A percentile compares a stretch with the other conserved stretches of the same genome.
These are phyloP conservation scores for human DNA, from an alignment of 2,113 vertebrate species.

Conservation along the genomic window DNA sequence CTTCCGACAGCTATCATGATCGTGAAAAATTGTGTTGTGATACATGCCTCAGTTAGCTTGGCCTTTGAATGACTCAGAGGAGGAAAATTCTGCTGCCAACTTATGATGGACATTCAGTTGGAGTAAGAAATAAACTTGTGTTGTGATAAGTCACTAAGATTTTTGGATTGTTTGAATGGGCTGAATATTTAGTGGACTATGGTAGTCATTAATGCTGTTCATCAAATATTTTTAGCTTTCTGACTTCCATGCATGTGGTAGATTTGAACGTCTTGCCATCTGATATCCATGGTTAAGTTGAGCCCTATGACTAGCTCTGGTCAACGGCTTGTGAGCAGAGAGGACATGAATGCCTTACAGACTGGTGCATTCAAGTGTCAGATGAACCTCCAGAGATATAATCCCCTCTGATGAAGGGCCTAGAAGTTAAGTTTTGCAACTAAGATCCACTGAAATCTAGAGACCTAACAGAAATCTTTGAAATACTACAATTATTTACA, in stretches of 20 bases:
- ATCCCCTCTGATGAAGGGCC: background rate
- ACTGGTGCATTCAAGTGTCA: background rate
- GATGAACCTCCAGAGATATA: background rate
- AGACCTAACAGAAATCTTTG: background rate
- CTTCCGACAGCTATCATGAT: conserved; percentile 15
- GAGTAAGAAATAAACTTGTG: background rate
- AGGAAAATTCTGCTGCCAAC: background rate
- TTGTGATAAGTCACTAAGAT: background rate
- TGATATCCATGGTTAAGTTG: background rate
- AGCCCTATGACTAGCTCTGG: background rate
- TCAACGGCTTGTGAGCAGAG: background rate
- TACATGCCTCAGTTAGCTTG: background rate
- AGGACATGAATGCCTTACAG: background rate
- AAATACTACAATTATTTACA: background rate
- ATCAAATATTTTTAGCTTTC: background rate
- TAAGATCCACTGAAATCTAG: background rate
- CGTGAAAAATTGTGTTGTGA: background rate
- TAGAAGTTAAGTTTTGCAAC: background rate
- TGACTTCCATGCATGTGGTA: background rate
- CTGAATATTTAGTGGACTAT: background rate
- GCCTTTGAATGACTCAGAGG: background rate
- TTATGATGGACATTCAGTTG: background rate
- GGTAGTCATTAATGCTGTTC: background rate
- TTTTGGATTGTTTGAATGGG: background rate
- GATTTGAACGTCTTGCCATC: background rate